These are phyloP conservation scores for Periparus ater DNA, from an alignment of 2,797 vertebrate species.

Conservation along the genomic window DNA sequence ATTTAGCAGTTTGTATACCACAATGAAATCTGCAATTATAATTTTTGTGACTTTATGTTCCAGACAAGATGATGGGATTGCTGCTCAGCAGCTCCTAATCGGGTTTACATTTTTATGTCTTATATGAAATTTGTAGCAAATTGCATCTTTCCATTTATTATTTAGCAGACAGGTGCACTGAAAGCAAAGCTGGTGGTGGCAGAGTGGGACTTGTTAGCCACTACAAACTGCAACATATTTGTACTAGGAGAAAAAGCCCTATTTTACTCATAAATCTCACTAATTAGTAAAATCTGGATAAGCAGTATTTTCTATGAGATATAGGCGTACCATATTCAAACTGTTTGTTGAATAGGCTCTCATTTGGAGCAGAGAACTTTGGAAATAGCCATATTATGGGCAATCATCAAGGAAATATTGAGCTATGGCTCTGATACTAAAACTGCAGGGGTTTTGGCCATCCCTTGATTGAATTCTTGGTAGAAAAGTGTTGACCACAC, in stretches of 20 bases:
- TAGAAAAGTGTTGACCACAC: background rate
- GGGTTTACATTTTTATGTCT: slow-evolving; percentile 41
- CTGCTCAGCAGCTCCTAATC: slow-evolving; percentile 43
- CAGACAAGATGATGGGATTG: slow-evolving; percentile 52
- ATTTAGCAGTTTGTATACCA: slow-evolving; percentile 56
- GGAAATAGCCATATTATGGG: background rate
- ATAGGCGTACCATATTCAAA: background rate
- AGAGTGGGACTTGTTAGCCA: slow-evolving; percentile 4
- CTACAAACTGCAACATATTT: background rate
- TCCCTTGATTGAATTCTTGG: background rate
- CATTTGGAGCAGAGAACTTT: background rate
- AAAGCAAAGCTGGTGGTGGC: background rate
- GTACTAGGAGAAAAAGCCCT: background rate
- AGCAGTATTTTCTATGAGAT: background rate
- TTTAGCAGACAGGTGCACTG: slow-evolving; percentile 44
- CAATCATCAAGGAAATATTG: background rate
- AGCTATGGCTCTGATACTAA: background rate
- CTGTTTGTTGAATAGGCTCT: background rate
- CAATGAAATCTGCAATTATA: slow-evolving; percentile 54
- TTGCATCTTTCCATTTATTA: slow-evolving; percentile 51
- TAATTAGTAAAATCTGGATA: slow-evolving; percentile 13
- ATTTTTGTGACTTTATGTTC: slow-evolving; percentile 45
- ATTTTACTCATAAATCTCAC: background rate
- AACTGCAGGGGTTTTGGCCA: background rate
- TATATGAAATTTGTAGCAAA: slow-evolving; percentile 30